Percentiles rank a stretch among this genome's conserved stretches.
phyloP scores from a whole-genome alignment of 2,113 vertebrate genomes.

The Cavia aperea region DNA sequence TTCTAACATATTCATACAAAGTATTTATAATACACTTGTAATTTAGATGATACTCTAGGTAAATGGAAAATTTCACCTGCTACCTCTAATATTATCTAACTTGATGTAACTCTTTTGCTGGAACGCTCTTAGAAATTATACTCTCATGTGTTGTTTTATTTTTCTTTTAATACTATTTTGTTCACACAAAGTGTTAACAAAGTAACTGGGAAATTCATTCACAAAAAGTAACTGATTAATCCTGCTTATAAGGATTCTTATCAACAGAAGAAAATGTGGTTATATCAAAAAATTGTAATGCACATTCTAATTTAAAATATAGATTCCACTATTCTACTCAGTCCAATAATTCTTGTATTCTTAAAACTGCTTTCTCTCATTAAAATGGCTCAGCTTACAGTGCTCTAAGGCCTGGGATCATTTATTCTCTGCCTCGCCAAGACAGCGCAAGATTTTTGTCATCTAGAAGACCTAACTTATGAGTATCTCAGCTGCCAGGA shows the following conservation, averaged over 20 bases:
- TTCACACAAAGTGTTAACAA: background rate
- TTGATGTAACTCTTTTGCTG: background rate
- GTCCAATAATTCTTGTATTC: background rate
- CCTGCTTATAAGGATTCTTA: background rate
- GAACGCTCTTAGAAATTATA: background rate
- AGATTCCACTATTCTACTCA: background rate
- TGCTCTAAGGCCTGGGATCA: background rate
- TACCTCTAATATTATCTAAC: background rate
- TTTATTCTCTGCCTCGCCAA: background rate
- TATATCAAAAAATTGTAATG: background rate
- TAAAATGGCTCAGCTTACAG: background rate
- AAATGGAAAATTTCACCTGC: background rate
- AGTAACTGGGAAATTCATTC: background rate
- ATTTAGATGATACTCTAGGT: background rate
- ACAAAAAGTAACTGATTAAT: constrained; percentile 7
- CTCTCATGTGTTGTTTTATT: background rate
- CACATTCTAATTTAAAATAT: background rate
- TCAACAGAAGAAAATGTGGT: background rate
- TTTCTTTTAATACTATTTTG: background rate
- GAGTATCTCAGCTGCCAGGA: background rate
- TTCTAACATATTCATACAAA: background rate
- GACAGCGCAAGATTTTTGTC: background rate
- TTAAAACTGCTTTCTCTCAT: background rate
- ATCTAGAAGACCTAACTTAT: background rate
- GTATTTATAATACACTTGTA: background rate